These are phyloP conservation scores for Dolichallabes microphthalmus DNA, from an alignment of 2,113 vertebrate genomes.

Conservation along the genomic window DNA sequence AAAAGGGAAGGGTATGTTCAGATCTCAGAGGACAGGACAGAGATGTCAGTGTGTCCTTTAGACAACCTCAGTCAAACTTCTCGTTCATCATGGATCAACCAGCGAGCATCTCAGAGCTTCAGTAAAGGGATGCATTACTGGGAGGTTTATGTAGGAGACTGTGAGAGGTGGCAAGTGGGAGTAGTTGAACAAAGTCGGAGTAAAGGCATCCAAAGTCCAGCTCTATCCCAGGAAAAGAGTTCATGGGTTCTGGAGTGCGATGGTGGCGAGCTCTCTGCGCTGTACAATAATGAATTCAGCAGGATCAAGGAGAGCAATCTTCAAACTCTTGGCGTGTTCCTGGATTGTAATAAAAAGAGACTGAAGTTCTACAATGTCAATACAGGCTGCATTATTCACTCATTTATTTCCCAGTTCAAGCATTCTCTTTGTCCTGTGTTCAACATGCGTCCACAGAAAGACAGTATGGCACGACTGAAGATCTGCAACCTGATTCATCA, in stretches of 20 bases:
- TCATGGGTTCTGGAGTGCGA: slow-evolving; percentile 39
- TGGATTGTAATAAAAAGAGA: slow-evolving; percentile 37
- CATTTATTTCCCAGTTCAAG: slow-evolving; percentile 3
- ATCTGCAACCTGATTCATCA: slow-evolving; percentile 24
- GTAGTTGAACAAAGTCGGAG: slow-evolving; percentile 21
- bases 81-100: neutral
- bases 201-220: neutral
- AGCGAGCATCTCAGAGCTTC: slow-evolving; percentile 41
- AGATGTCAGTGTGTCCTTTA: slow-evolving; percentile 39
- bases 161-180: slow-evolving; percentile 41
- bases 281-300: slow-evolving; percentile 20
- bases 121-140: slow-evolving; percentile 45
- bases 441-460: neutral
- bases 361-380: slow-evolving; percentile 43
- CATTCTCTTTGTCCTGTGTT: slow-evolving; percentile 27
- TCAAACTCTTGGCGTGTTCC: slow-evolving; percentile 42
- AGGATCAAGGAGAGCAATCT: slow-evolving; percentile 3
- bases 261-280: slow-evolving; percentile 18
- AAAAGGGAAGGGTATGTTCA: slow-evolving; percentile 68
- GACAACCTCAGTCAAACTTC: neutral
- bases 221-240: neutral
- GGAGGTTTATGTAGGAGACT: slow-evolving; percentile 44
- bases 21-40: slow-evolving; percentile 58
- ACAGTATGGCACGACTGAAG: neutral
- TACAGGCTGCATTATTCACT: slow-evolving; percentile 5